Evolutionary conservation across 1,140 invertebrate genomes (phyloP).

Genomic region (Camponotus pennsylvanicus): DNA sequence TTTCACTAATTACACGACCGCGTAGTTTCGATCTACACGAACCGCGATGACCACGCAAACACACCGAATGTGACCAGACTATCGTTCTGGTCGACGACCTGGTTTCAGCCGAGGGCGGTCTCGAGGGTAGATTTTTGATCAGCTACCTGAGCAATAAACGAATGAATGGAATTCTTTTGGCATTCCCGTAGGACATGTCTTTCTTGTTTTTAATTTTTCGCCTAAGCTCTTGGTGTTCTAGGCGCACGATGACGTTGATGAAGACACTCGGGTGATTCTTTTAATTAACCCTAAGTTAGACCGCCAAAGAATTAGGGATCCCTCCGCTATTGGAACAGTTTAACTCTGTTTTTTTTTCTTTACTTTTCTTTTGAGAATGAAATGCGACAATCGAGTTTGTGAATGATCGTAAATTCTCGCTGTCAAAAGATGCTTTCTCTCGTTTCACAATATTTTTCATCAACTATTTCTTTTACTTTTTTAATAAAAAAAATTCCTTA

Average conservation of each 20-base stretch:
- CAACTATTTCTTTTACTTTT: not conserved
- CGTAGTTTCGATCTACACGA: slow-evolving; percentile 47
- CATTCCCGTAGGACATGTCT: slow-evolving; percentile 61
- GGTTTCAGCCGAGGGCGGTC: slow-evolving; percentile 61
- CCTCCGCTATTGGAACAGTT: not conserved
- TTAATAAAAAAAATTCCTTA: not conserved
- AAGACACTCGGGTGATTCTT: slow-evolving; percentile 1
- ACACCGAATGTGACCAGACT: slow-evolving; percentile 62
- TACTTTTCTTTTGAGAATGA: no score
- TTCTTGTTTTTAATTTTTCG: slow-evolving; percentile 61
- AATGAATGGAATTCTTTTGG: slow-evolving; percentile 74
- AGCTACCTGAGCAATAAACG: slow-evolving; percentile 71
- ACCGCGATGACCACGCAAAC: slow-evolving; percentile 68
- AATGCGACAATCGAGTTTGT: slow-evolving; percentile 3
- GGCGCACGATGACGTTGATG: slow-evolving; percentile 34
- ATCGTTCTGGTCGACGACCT: slow-evolving; percentile 73
- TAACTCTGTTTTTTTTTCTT: not conserved
- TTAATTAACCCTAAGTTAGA: slow-evolving; percentile 30
- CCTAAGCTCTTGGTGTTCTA: slow-evolving; percentile 27
- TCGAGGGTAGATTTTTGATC: slow-evolving; percentile 74
- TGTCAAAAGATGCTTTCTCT: not conserved
- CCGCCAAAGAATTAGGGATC: slow-evolving; percentile 15
- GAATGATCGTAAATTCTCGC: not conserved
- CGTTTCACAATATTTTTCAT: not conserved
- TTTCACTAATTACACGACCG: slow-evolving; percentile 51